phyloP scores from a whole-genome alignment of 2,797 vertebrate species.

The Lagorchestes hirsutus region DNA sequence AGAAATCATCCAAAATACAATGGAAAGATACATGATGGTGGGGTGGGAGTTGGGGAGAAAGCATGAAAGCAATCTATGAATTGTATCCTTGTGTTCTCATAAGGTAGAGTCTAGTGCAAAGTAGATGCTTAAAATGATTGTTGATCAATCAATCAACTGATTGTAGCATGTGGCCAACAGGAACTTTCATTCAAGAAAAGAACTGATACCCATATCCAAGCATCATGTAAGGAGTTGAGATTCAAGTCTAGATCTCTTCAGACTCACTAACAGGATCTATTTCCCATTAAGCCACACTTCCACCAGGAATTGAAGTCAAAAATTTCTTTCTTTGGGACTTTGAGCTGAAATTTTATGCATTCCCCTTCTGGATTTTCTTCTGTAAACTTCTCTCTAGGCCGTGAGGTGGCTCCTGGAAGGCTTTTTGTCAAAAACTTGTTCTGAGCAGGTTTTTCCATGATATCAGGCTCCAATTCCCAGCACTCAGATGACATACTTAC shows the following conservation, averaged over 20 bases:
- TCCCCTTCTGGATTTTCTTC: not conserved
- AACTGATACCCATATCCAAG: not conserved
- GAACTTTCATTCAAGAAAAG: not conserved
- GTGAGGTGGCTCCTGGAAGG: constrained; percentile 61
- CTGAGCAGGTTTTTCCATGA: constrained; percentile 74
- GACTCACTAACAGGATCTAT: not conserved
- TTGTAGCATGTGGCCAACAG: not conserved
- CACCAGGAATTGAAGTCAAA: constrained; percentile 39
- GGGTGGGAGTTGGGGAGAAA: not conserved
- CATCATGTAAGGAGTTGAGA: not conserved
- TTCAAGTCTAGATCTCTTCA: not conserved
- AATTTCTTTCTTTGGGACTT: not conserved
- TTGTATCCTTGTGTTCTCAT: not conserved
- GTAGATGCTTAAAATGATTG: not conserved
- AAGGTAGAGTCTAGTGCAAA: not conserved
- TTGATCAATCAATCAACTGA: not conserved
- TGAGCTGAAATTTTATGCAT: not conserved
- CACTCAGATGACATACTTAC: constrained; percentile 62
- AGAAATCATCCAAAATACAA: not conserved
- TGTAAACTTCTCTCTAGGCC: constrained; percentile 56
- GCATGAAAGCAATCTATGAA: not conserved
- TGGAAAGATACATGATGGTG: not conserved
- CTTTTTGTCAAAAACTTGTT: constrained; percentile 77
- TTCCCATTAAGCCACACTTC: not conserved
- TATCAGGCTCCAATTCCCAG: constrained; percentile 76